A percentile compares a stretch with the other conserved stretches of the same genome.
phyloP scores from a whole-genome alignment of 2,888 invertebrate genomes.

The Corbicula japonica region DNA sequence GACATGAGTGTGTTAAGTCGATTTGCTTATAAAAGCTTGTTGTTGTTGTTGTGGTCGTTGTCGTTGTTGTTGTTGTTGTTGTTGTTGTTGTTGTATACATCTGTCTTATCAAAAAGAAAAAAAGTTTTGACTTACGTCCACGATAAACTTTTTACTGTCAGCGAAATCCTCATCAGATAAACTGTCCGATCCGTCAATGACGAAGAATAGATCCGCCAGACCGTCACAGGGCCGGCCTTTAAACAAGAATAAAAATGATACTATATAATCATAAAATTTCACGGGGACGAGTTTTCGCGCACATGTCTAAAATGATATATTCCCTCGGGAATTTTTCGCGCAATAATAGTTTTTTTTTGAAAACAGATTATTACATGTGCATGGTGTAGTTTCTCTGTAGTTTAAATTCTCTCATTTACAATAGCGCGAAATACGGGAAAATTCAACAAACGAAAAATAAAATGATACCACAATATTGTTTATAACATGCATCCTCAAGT shows the following conservation, averaged over 20 bases:
- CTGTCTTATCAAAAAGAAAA: background rate
- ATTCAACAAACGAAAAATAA: too few species aligned
- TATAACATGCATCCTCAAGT: too few species aligned
- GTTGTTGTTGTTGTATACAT: too few species aligned
- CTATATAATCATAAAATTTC: background rate
- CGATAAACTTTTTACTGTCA: conserved; percentile 63
- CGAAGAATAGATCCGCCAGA: conserved; percentile 66
- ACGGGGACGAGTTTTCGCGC: too few species aligned
- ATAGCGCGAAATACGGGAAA: too few species aligned
- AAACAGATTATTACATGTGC: background rate
- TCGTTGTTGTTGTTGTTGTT: too few species aligned
- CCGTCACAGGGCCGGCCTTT: conserved; percentile 55
- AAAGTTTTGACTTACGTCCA: conserved; percentile 42
- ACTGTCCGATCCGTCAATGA: conserved; percentile 71
- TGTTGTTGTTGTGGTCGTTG: too few species aligned
- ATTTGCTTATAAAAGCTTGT: too few species aligned
- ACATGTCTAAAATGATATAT: background rate
- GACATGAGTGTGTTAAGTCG: too few species aligned
- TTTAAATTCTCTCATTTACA: background rate
- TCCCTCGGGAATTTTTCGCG: background rate
- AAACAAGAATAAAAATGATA: conserved; percentile 15
- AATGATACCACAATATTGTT: too few species aligned
- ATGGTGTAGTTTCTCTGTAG: background rate
- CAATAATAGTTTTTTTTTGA: background rate
- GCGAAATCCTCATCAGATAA: conserved; percentile 62